Conservation (phyloP, 2,888 invertebrate species). For the Oasisia sp. region DNA sequence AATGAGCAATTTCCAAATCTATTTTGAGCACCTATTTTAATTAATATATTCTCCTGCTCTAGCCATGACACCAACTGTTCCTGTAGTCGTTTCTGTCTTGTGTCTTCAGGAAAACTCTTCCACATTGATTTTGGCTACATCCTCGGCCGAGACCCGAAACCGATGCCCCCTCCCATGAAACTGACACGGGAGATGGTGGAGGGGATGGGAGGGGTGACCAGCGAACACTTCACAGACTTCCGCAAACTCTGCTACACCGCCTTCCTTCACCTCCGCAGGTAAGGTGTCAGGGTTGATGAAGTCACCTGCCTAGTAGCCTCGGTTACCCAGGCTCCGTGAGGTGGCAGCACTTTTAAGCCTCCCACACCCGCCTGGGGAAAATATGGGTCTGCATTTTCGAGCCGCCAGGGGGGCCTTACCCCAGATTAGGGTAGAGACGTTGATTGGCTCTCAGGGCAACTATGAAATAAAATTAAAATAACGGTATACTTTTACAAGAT, state of each 20-base stretch:
- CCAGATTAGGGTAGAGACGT: no score
- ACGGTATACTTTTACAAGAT: no score
- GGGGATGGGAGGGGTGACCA: slow-evolving; percentile 72
- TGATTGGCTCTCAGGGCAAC: no score
- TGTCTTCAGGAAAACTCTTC: slow-evolving; percentile 58
- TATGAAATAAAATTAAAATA: no score
- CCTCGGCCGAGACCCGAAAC: slow-evolving; percentile 97
- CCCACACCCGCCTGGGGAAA: no score
- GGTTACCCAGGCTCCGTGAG: no score
- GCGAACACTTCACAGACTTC: slow-evolving; percentile 94
- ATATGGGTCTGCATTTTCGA: no score
- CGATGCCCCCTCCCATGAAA: slow-evolving; percentile 98
- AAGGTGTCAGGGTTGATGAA: background rate
- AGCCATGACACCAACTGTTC: background rate
- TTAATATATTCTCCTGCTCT: background rate
- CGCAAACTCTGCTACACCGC: slow-evolving; percentile 91
- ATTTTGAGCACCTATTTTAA: no score
- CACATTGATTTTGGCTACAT: slow-evolving; percentile 87
- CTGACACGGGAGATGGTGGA: slow-evolving; percentile 98
- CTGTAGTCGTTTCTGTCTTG: background rate
- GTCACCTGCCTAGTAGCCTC: no score
- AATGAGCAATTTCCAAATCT: no score
- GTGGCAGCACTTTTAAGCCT: no score
- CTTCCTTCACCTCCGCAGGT: slow-evolving; percentile 91
- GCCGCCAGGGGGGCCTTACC: no score